phyloP scores from a whole-genome alignment of 1,140 invertebrate species.

The Anoplolepis gracilipes region DNA sequence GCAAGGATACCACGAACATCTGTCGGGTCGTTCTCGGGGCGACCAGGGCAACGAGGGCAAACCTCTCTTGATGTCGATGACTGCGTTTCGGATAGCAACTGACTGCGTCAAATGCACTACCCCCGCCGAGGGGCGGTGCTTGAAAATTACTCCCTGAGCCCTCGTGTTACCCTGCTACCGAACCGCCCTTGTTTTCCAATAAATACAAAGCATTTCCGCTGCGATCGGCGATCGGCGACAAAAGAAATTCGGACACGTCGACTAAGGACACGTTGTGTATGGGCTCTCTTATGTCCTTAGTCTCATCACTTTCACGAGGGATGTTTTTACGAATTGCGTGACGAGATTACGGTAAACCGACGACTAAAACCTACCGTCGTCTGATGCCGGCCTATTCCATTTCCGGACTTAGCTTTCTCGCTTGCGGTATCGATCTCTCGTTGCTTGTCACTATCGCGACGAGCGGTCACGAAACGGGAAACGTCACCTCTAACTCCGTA shows the following conservation, averaged over 20 bases:
- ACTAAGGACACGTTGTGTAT: no score
- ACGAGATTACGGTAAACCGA: constrained; percentile 61
- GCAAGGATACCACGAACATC: constrained; percentile 15
- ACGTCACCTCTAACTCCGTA: constrained; percentile 78
- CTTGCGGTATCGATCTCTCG: constrained; percentile 78
- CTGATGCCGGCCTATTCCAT: constrained; percentile 77
- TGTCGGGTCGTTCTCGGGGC: not conserved
- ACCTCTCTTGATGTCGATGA: constrained; percentile 66
- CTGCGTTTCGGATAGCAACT: constrained; percentile 72
- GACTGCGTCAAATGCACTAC: constrained; percentile 58
- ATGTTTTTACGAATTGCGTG: not conserved
- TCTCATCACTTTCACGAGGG: not conserved
- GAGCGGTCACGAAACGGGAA: constrained; percentile 30
- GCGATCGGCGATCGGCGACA: not conserved
- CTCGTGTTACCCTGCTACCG: constrained; percentile 82
- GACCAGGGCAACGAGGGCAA: constrained; percentile 13
- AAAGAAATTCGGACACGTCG: constrained; percentile 28
- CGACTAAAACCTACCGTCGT: constrained; percentile 58
- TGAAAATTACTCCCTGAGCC: constrained; percentile 73
- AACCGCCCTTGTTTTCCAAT: constrained; percentile 85
- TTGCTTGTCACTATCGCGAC: not conserved
- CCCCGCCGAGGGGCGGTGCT: constrained; percentile 73
- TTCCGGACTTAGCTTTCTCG: constrained; percentile 75
- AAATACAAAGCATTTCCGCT: constrained; percentile 80
- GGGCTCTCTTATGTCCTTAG: no score